Evolutionary conservation across 2,113 vertebrate genomes (phyloP), one percentile per base, ranked within the genome.

Genomic region (Miniopterus natalensis): DNA sequence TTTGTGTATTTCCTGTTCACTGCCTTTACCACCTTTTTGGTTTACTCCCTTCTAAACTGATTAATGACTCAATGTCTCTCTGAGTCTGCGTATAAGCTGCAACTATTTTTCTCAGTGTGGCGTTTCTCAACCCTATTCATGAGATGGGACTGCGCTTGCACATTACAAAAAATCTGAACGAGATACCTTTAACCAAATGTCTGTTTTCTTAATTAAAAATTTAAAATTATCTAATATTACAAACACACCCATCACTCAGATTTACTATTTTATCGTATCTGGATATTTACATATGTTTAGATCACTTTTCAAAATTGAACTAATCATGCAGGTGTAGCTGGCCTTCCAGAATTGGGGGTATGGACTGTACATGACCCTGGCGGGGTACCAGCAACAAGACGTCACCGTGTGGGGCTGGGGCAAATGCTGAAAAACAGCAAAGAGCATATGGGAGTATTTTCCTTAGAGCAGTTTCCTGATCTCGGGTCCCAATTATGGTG

Each of bases 91-190:
- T 2, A 59, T 13, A 5, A 18, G 31, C 29, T 59, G 40, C 6
- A 49, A 36, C 81, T 71, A 55, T 86, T 92, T 91, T 59, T 78
- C 68, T 83, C 8, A 45, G 40, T n/a, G 47, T 77, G 17, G 6
- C 79, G 81, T 79, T 57, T 84, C 89, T 31, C 63, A 84, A 6
- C 31, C 42, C 55, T 70, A 4, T 66, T 78, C 11, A 23, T 23
- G 25, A 80, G 51, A n/a, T 59, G 13, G 20, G 20, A 51, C 9
- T 77, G 45, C 14, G 29, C 70, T 77, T 75, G n/a, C 7, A 7
- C 51, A 86, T 65, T 86, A 84, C 49, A 6, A 73, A 90, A 96
- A 88, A 66, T n/a, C 23, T 78, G 81, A 92, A 66, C 25, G 74
- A 53, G 31, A 14, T 74, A 78, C 83, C 29, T 79, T 94, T 73